Percentiles rank a stretch among this genome's conserved stretches.
phyloP scores from a whole-genome alignment of 2,888 invertebrate genomes.

The Agonum fuliginosum region DNA sequence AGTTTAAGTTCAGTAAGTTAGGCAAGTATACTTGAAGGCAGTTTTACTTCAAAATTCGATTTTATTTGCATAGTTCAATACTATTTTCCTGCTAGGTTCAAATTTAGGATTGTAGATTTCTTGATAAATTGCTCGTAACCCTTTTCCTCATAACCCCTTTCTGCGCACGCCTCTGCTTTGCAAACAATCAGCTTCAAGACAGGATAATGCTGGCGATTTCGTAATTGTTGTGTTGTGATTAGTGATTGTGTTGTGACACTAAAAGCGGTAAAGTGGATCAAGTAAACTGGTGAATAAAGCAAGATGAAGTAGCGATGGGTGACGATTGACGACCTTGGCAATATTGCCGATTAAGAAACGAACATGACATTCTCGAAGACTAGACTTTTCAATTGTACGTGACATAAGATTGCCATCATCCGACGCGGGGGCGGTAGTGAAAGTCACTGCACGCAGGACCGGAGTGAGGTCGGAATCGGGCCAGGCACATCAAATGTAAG shows the following conservation, averaged over 20 bases:
- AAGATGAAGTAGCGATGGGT: constrained; percentile 26
- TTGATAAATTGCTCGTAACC: no score
- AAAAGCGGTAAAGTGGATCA: background rate
- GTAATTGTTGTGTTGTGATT: background rate
- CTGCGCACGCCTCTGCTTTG: no score
- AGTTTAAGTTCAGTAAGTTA: no score
- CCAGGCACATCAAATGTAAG: background rate
- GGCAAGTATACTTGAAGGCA: no score
- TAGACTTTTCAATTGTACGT: constrained; percentile 56
- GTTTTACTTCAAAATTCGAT: no score
- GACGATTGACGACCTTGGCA: constrained; percentile 54
- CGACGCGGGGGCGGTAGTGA: constrained; percentile 41
- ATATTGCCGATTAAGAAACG: constrained; percentile 5
- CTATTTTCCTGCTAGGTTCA: no score
- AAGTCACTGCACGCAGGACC: constrained; percentile 5
- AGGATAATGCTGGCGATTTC: background rate
- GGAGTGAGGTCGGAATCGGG: no score
- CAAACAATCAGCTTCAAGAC: background rate
- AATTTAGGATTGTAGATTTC: no score
- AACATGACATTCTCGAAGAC: constrained; percentile 50
- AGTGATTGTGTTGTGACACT: background rate
- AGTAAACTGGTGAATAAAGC: background rate
- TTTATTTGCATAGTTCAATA: no score
- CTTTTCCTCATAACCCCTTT: no score
- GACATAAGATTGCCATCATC: constrained; percentile 54